Base-by-base conservation (phyloP, 1,140 invertebrate genomes). In the Delia radicum region DNA sequence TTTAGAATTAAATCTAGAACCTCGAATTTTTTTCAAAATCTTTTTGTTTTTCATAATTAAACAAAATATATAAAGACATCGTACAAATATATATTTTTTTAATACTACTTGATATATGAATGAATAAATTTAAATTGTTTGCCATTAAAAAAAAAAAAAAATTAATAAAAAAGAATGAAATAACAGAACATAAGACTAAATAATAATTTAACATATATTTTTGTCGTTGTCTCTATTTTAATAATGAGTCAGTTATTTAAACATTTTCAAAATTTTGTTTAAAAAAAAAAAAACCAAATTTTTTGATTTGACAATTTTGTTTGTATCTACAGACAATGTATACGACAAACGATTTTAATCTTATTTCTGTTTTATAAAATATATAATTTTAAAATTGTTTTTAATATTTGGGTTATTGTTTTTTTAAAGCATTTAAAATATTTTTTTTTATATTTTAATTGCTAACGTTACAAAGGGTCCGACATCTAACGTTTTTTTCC, bases 31-130 rank as follows among this genome's bases (percentile, higher is more conserved):
- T 42, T 42, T 42, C 5, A 69, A 69, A 69, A 33, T 69, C 24
- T 37, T 33, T 69, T 69, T 69, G 18, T 33, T 65, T 65, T 31
- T n/a, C 24, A 76, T 77, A 79, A 77, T 77, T 42, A 73, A 75
- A 75, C 7, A n/a, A 15, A 72, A 55, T 21, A 72, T 37, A 77
- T 76, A 76, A 48, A 72, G 15, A 65, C 10, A n/a, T n/a, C n/a
- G n/a, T n/a, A n/a, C n/a, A n/a, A n/a, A 2, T 15, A n/a, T 18
- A n/a, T 15, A 46, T 42, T 18, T 75, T 73, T 75, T 75, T 76
- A 79, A 83, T 81, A 79, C 76, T 72, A 46, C 33, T 75, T 81
- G 80, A 81, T 81, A 78, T 77, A 81, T 83, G 80, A 74, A 74
- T 74, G 73, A 75, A 77, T 80, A 78, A 77, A 78, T 75, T 76